Conservation (phyloP, 2,113 vertebrate genomes). For the Dunckerocampus dactyliophorus region DNA sequence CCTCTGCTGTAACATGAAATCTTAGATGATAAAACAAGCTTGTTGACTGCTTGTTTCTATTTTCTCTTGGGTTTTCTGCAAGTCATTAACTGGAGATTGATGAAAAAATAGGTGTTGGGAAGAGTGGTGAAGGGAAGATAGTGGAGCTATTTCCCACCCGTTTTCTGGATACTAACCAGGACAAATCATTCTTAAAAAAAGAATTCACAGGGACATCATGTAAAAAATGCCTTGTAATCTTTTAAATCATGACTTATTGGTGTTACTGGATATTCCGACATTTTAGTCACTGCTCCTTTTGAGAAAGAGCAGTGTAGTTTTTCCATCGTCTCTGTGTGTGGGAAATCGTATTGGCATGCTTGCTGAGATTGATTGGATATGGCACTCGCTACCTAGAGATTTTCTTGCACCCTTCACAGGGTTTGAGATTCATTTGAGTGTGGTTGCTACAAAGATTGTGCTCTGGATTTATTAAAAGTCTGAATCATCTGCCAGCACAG, state of each 20-base stretch:
- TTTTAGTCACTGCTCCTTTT: not conserved
- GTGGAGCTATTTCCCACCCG: not conserved
- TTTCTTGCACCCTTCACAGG: not conserved
- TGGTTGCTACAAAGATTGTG: constrained; percentile 23
- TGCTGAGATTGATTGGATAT: not conserved
- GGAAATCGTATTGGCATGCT: not conserved
- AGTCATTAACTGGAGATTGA: not conserved
- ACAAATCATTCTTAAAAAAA: not conserved
- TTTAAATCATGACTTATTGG: not conserved
- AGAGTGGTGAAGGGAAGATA: not conserved
- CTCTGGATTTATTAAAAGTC: constrained; percentile 35
- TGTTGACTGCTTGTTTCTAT: not conserved
- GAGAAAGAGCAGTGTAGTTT: not conserved
- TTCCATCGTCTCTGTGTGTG: not conserved
- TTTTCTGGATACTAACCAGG: not conserved
- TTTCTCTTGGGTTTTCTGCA: not conserved
- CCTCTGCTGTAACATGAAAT: no score
- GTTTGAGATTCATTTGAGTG: constrained; percentile 24
- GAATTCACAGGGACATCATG: not conserved
- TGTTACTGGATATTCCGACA: not conserved
- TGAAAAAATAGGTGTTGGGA: constrained; percentile 13
- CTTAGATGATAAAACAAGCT: not conserved
- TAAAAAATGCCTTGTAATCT: not conserved
- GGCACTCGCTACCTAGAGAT: not conserved
- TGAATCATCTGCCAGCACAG: constrained; percentile 43